These are phyloP conservation scores for Thaumatotibia leucotreta DNA, from an alignment of 1,140 invertebrate genomes.

Conservation along the genomic window DNA sequence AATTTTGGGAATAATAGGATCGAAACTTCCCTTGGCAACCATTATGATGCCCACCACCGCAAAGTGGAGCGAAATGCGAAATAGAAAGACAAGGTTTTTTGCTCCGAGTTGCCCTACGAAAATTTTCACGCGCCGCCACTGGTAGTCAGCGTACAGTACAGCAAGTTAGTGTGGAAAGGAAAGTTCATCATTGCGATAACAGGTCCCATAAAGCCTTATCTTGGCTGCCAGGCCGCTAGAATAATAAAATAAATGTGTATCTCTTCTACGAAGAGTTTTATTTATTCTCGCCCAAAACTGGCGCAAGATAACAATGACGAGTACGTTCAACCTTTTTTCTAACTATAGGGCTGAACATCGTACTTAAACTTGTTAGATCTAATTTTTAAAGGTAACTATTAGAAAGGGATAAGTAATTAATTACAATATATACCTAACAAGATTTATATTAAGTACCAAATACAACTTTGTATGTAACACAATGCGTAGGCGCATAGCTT, in stretches of 20 bases:
- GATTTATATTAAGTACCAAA: neutral
- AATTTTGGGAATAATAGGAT: too few species aligned
- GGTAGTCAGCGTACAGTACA: conserved; percentile 8
- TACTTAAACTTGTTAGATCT: neutral
- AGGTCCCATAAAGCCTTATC: conserved; percentile 66
- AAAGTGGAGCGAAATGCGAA: too few species aligned
- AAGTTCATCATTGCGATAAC: conserved; percentile 59
- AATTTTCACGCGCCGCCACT: too few species aligned
- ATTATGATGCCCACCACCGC: too few species aligned
- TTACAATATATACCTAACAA: neutral
- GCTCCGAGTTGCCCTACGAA: too few species aligned
- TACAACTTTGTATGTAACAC: neutral
- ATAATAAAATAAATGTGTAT: conserved; percentile 70
- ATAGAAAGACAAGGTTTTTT: too few species aligned
- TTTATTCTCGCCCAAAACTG: conserved; percentile 65
- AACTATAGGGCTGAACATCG: conserved; percentile 40
- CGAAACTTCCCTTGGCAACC: too few species aligned
- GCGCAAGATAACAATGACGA: conserved; percentile 68
- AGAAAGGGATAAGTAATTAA: neutral
- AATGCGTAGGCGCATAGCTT: neutral
- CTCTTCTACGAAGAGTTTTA: conserved; percentile 70
- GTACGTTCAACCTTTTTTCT: conserved; percentile 51
- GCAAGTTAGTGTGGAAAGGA: conserved; percentile 32
- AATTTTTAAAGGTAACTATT: neutral
- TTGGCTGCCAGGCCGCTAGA: conserved; percentile 46